Conservation (phyloP, 2,113 vertebrate genomes). For the Chloebia gouldiae region DNA sequence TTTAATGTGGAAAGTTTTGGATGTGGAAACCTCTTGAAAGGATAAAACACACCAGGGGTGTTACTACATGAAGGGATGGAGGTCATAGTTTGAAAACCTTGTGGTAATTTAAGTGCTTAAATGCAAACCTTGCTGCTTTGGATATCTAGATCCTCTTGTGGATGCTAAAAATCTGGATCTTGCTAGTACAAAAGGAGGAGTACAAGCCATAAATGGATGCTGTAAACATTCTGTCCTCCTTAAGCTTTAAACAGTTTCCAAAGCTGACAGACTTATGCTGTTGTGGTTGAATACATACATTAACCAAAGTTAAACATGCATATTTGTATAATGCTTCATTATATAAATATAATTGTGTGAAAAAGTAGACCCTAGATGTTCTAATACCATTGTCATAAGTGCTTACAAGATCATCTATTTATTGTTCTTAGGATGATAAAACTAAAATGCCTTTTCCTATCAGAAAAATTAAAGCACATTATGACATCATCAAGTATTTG, state of each 20-base stretch:
- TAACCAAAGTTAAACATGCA: constrained; percentile 15
- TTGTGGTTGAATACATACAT: background rate
- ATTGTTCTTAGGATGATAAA: background rate
- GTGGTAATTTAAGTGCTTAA: background rate
- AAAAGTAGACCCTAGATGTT: background rate
- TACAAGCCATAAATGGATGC: background rate
- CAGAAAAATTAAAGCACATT: background rate
- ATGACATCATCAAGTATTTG: background rate
- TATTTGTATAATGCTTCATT: constrained; percentile 23
- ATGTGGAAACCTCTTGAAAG: background rate
- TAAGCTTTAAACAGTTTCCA: constrained; percentile 21
- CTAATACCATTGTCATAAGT: background rate
- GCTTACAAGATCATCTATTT: constrained; percentile 15
- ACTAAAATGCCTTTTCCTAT: background rate
- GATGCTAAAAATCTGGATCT: background rate
- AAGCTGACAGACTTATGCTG: background rate
- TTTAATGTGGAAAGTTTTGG: background rate
- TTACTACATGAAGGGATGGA: background rate
- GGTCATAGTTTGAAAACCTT: accelerated
- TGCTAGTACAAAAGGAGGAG: background rate
- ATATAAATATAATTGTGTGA: background rate
- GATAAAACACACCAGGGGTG: accelerated
- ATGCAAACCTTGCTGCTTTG: background rate
- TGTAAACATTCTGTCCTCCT: background rate
- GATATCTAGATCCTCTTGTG: background rate